Percentiles rank a stretch among this genome's conserved stretches.
phyloP scores from a whole-genome alignment of 2,113 vertebrate species.

The Rhabdornis inornatus region DNA sequence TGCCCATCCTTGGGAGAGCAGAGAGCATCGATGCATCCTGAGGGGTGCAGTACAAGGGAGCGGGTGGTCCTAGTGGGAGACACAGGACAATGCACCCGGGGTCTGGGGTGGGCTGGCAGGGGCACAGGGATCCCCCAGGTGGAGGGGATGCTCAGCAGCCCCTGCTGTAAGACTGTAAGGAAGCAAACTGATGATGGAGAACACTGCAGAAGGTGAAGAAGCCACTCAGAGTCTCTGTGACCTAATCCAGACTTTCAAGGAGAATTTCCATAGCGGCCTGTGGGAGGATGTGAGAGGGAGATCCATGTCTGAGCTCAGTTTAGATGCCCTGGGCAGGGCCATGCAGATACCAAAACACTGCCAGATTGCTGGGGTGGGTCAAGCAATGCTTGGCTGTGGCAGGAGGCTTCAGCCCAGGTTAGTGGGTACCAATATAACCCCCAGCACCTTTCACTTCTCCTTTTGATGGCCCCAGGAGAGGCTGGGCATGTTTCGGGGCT shows the following conservation, averaged over 20 bases:
- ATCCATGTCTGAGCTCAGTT: background rate
- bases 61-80: background rate
- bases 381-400: rapidly evolving
- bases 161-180: background rate
- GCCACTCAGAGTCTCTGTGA: background rate
- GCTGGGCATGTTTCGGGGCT: background rate
- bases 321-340: background rate
- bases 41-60: background rate
- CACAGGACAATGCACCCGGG: rapidly evolving
- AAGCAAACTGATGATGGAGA: background rate
- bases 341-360: background rate
- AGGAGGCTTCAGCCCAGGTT: background rate
- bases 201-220: rapidly evolving
- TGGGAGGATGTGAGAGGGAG: background rate
- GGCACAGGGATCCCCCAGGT: rapidly evolving
- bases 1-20: background rate
- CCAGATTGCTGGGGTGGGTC: background rate
- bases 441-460: background rate
- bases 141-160: background rate
- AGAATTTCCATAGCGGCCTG: background rate
- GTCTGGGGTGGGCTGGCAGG: background rate
- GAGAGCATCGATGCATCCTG: rapidly evolving
- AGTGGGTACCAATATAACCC: background rate
- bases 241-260: background rate
- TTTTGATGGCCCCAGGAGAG: background rate